Percentiles rank a stretch among this genome's conserved stretches.
Evolutionary conservation across 1,140 invertebrate species (phyloP).

Genomic region (Battus philenor): DNA sequence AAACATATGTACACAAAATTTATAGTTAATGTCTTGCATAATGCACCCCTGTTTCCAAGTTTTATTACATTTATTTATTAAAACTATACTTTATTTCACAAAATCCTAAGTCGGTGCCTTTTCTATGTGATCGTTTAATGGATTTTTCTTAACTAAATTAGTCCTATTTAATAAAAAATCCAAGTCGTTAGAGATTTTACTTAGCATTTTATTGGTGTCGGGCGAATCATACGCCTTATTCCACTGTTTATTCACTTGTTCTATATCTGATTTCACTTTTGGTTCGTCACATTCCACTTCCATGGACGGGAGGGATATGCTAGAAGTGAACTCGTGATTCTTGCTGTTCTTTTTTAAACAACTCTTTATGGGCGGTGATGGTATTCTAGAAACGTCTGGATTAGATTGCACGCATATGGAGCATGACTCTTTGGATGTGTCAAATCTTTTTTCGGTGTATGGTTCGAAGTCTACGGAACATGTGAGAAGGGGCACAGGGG

Average conservation of each 20-base stretch:
- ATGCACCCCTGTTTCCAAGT: slow-evolving; percentile 20
- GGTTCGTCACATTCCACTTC: slow-evolving; percentile 46
- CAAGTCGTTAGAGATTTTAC: slow-evolving; percentile 84
- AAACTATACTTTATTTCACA: background rate
- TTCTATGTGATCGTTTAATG: slow-evolving; percentile 45
- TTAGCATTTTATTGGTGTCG: slow-evolving; percentile 78
- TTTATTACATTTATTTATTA: background rate
- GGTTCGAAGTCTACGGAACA: slow-evolving; percentile 63
- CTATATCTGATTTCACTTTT: slow-evolving; percentile 55
- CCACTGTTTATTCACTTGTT: slow-evolving; percentile 58
- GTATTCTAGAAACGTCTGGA: slow-evolving; percentile 59
- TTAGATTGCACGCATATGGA: slow-evolving; percentile 63
- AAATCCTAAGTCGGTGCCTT: slow-evolving; percentile 55
- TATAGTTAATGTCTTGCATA: slow-evolving; percentile 29
- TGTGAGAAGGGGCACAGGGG: slow-evolving; percentile 46
- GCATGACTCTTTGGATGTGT: slow-evolving; percentile 56
- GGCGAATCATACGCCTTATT: slow-evolving; percentile 58
- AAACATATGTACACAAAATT: slow-evolving; percentile 15
- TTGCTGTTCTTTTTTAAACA: slow-evolving; percentile 63
- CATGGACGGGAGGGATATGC: slow-evolving; percentile 60
- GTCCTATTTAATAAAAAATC: slow-evolving; percentile 84
- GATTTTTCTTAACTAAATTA: slow-evolving; percentile 32
- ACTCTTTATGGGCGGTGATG: slow-evolving; percentile 63
- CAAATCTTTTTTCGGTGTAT: slow-evolving; percentile 45
- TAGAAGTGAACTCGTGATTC: slow-evolving; percentile 43